Evolutionary conservation across 2,888 invertebrate genomes (phyloP).

Genomic region (Trisateles emortualis): DNA sequence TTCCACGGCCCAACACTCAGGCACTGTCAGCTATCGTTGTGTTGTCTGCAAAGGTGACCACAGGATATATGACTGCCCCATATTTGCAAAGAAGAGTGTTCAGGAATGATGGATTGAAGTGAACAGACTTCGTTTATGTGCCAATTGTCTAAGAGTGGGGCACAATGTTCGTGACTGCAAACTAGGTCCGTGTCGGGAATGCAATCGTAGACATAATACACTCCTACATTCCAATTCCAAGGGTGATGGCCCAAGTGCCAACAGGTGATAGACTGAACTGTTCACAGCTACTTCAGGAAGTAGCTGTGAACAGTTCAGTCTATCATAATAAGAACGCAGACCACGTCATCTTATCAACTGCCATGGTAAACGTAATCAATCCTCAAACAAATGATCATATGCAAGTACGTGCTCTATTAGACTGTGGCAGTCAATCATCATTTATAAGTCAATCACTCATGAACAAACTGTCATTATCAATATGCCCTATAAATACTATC

Average conservation of each 20-base stretch:
- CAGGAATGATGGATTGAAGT: slow-evolving; percentile 4
- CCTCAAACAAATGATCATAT: too few relatives aligned
- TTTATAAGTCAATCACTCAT: too few relatives aligned
- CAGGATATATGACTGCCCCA: slow-evolving; percentile 10
- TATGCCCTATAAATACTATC: neutral
- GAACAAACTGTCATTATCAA: too few relatives aligned
- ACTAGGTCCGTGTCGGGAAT: slow-evolving; percentile 12
- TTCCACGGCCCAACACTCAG: too few relatives aligned
- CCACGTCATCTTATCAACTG: slow-evolving; percentile 8
- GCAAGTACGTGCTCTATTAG: too few relatives aligned
- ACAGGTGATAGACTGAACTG: too few relatives aligned
- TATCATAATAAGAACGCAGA: neutral
- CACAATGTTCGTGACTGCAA: slow-evolving; percentile 4
- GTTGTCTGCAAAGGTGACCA: slow-evolving; percentile 11
- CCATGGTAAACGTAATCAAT: neutral
- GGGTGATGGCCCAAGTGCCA: slow-evolving; percentile 1
- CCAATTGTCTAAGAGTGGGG: slow-evolving; percentile 7
- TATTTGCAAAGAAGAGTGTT: slow-evolving; percentile 8
- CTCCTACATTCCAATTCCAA: neutral
- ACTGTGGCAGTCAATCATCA: too few relatives aligned
- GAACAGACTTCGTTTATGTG: slow-evolving; percentile 3
- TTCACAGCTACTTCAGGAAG: neutral
- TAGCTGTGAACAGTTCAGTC: neutral
- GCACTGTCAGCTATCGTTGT: too few relatives aligned
- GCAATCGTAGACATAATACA: slow-evolving; percentile 7